Conservation (phyloP, 2,888 invertebrate genomes). For the Dione vanillae region DNA sequence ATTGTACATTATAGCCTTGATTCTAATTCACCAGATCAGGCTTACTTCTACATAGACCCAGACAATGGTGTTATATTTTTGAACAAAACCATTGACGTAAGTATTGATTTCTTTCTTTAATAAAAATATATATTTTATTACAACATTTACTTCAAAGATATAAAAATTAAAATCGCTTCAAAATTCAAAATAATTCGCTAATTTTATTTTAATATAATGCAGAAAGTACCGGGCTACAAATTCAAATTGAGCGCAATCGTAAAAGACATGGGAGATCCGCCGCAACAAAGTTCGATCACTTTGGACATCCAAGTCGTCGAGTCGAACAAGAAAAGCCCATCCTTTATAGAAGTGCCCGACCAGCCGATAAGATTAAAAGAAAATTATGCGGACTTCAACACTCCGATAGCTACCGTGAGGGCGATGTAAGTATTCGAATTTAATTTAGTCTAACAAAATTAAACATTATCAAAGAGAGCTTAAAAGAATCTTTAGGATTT, state of each 20-base stretch:
- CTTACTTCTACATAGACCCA: conserved; percentile 92
- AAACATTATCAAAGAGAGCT: conserved; percentile 38
- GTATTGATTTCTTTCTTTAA: conserved; percentile 57
- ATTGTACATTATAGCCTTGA: conserved; percentile 89
- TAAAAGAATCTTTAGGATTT: conserved; percentile 32
- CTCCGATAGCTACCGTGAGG: conserved; percentile 87
- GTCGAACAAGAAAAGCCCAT: conserved; percentile 93
- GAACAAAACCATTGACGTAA: conserved; percentile 86
- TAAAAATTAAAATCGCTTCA: too few species aligned
- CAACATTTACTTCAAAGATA: too few species aligned
- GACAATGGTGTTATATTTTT: conserved; percentile 93
- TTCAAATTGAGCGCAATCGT: conserved; percentile 90
- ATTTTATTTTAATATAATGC: conserved; percentile 42
- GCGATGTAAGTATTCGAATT: conserved; percentile 85
- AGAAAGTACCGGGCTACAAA: conserved; percentile 86
- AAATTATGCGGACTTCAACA: conserved; percentile 89
- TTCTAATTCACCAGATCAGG: conserved; percentile 77
- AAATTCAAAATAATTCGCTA: conserved; percentile 19
- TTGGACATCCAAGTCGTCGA: conserved; percentile 93
- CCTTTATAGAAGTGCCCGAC: conserved; percentile 86
- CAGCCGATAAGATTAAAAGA: conserved; percentile 88
- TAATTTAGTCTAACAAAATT: conserved; percentile 42
- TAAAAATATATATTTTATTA: not conserved
- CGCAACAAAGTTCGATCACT: conserved; percentile 88
- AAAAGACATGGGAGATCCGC: conserved; percentile 88